phyloP scores from a whole-genome alignment of 2,888 invertebrate species.

The Ichneumoninae sp. region DNA sequence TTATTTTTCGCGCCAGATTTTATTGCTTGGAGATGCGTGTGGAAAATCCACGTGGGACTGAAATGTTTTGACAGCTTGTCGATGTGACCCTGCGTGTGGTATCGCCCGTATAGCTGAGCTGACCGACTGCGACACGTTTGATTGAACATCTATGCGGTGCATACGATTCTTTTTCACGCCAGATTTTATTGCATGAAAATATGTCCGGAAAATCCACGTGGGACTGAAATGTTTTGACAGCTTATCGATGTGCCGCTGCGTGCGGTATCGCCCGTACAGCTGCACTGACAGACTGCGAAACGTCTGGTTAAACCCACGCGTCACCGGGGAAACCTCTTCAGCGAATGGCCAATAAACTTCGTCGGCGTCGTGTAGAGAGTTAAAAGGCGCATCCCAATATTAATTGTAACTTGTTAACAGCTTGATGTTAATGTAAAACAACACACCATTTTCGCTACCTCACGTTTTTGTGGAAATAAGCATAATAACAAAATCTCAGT shows the following conservation, averaged over 20 bases:
- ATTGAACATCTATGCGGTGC: slow-evolving; percentile 4
- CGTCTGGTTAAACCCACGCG: slow-evolving; percentile 52
- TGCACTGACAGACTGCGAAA: slow-evolving; percentile 48
- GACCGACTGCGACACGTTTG: slow-evolving; percentile 54
- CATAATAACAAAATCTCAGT: neutral
- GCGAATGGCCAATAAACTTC: slow-evolving; percentile 11
- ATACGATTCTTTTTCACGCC: neutral
- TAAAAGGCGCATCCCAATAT: too few species aligned
- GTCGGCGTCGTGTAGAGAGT: neutral
- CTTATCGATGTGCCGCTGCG: too few species aligned
- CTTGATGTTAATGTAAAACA: too few species aligned
- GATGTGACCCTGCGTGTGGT: too few species aligned
- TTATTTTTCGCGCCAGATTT: neutral
- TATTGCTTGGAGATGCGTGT: neutral
- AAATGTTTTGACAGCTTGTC: neutral
- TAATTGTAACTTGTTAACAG: too few species aligned
- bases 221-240: neutral
- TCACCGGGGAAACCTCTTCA: slow-evolving; percentile 16
- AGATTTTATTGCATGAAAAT: neutral
- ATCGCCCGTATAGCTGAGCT: slow-evolving; percentile 12
- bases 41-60: neutral
- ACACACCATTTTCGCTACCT: too few species aligned
- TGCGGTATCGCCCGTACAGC: neutral
- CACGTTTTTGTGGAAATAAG: neutral
- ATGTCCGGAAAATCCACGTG: neutral